Evolutionary conservation across 1,140 invertebrate species (phyloP), one percentile per base, ranked within the genome.

Genomic region (Oedothorax gibbosus): DNA sequence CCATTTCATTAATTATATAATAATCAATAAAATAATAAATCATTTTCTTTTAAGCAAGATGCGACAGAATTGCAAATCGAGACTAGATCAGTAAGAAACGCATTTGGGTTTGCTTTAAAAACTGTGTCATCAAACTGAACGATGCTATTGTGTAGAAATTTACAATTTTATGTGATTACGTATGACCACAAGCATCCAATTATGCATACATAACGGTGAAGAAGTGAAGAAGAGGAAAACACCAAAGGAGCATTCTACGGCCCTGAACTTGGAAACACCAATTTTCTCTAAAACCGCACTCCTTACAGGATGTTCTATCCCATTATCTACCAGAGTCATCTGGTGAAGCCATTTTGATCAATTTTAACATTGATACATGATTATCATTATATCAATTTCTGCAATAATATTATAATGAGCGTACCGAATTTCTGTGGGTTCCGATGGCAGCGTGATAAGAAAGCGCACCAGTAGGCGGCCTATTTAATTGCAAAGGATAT

Each of bases 401-500:
- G 35, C 35, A 35, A 35, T 35, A 35, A 35, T 65, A 73, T 65
- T 66, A 75, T 76, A 84, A 84, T 76, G 72, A 84, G 35, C 35
- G 35, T 35, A 76, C 51, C n/a, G 64, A 84, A 76, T 76, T 84
- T 84, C 62, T 84, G 57, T 68, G 71, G 81, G 57, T 53, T 21
- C 35, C n/a, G 72, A 75, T 84, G 51, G 62, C 81, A 84, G 76
- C 51, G 21, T 21, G 81, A 84, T 84, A 84, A 64, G 71, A 35
- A 35, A 35, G 35, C 35, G 35, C 35, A 35, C 11, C 56, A 66
- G 81, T 66, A 51, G 72, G 81, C 72, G 81, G 81, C 60, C 81
- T 49, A 76, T 64, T 73, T 84, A 68, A 84, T 75, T 68, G 72
- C 71, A 68, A 75, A 84, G 81, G 81, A 56, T 66, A 73, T 76